These are phyloP conservation scores for Rhagonycha lutea DNA, from an alignment of 2,888 invertebrate genomes.

Conservation along the genomic window DNA sequence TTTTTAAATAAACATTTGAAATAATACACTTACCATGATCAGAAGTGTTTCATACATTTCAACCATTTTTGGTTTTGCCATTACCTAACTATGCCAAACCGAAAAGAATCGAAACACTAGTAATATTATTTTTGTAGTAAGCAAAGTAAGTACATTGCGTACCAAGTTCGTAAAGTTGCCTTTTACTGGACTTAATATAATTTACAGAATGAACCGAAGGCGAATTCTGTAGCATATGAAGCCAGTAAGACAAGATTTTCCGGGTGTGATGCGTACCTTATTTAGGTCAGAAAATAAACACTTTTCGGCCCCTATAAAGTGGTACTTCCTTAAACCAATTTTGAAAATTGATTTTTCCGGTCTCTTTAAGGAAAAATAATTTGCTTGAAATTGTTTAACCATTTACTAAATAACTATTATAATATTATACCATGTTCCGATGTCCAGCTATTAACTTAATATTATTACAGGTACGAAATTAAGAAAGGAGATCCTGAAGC, in stretches of 20 bases:
- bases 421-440: neutral
- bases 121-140: neutral
- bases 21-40: neutral
- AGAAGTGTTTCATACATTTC: neutral
- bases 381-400: neutral
- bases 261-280: too few relatives aligned
- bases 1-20: neutral
- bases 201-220: too few relatives aligned
- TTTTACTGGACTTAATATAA: too few relatives aligned
- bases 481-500: conserved; percentile 66
- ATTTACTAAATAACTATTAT: too few relatives aligned
- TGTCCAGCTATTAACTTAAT: neutral
- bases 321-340: too few relatives aligned
- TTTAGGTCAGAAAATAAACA: too few relatives aligned
- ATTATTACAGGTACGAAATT: conserved; percentile 64
- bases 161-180: too few relatives aligned
- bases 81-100: neutral
- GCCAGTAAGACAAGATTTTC: too few relatives aligned
- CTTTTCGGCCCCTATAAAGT: too few relatives aligned
- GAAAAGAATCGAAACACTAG: neutral
- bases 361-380: neutral
- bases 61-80: neutral
- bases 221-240: too few relatives aligned
- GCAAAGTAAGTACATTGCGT: too few relatives aligned
- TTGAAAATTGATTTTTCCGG: too few relatives aligned